A percentile compares a stretch with the other conserved stretches of the same genome.
These are phyloP conservation scores for Carassius auratus DNA, from an alignment of 2,113 vertebrate genomes.

Conservation along the genomic window DNA sequence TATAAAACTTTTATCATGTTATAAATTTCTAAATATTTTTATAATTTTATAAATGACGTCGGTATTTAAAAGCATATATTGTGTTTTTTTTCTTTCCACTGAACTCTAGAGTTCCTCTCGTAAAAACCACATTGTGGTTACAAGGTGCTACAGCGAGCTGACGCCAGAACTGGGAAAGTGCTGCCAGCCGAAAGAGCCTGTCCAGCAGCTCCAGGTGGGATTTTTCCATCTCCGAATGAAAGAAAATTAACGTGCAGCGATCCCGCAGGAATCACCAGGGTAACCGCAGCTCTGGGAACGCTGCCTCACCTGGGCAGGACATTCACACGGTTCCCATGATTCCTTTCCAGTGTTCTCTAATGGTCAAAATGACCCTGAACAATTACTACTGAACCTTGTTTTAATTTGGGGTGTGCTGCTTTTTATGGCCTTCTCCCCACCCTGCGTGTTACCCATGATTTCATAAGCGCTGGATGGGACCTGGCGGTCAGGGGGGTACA, in stretches of 20 bases:
- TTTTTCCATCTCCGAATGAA: slow-evolving; percentile 46
- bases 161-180: slow-evolving; percentile 44
- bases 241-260: slow-evolving; percentile 52
- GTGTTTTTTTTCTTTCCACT: slow-evolving; percentile 51
- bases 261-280: slow-evolving; percentile 40
- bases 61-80: slow-evolving; percentile 44
- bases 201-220: slow-evolving; percentile 50
- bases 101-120: slow-evolving; percentile 52
- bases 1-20: slow-evolving; percentile 41
- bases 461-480: slow-evolving; percentile 29
- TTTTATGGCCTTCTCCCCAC: slow-evolving; percentile 21
- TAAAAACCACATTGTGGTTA: slow-evolving; percentile 51
- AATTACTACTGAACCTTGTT: slow-evolving; percentile 38
- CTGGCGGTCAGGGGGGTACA: slow-evolving; percentile 28
- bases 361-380: slow-evolving; percentile 38
- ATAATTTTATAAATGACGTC: slow-evolving; percentile 44
- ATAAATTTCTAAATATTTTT: slow-evolving; percentile 49
- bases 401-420: slow-evolving; percentile 42
- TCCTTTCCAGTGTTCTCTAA: slow-evolving; percentile 45
- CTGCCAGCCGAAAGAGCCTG: slow-evolving; percentile 41
- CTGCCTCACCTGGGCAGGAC: slow-evolving; percentile 36
- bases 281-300: slow-evolving; percentile 42
- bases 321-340: slow-evolving; percentile 22
- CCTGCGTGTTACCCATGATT: slow-evolving; percentile 23
- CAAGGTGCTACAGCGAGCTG: slow-evolving; percentile 54